Evolutionary conservation across 2,113 vertebrate species (phyloP).

Genomic region (Perognathus longimembris): DNA sequence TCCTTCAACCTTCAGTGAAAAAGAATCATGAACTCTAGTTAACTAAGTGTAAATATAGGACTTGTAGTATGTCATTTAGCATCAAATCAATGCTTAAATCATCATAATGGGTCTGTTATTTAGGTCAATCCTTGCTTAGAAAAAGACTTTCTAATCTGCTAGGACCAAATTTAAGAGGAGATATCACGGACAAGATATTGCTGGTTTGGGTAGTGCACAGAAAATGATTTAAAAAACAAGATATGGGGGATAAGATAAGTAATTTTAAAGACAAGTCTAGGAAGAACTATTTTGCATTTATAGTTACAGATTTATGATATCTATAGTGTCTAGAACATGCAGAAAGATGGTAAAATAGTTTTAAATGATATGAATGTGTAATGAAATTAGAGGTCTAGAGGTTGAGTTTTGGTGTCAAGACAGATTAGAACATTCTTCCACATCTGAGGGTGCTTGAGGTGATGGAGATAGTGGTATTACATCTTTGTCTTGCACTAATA

Average conservation of each 20-base stretch:
- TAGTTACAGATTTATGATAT: not conserved
- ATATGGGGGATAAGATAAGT: not conserved
- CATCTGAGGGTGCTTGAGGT: not conserved
- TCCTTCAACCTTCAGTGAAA: not conserved
- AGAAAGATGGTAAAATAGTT: not conserved
- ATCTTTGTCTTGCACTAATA: not conserved
- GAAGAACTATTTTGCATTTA: not conserved
- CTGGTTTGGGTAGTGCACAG: not conserved
- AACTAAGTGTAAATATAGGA: not conserved
- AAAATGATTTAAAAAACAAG: not conserved
- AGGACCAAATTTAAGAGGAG: slow-evolving; percentile 12
- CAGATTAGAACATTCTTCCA: not conserved
- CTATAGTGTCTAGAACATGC: not conserved
- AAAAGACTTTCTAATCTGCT: not conserved
- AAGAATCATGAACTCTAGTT: not conserved
- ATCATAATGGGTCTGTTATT: not conserved
- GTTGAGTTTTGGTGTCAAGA: not conserved
- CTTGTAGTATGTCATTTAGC: not conserved
- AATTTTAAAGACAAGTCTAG: slow-evolving; percentile 16
- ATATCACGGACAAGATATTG: not conserved
- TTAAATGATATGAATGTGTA: not conserved
- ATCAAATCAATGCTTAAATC: not conserved
- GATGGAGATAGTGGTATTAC: not conserved
- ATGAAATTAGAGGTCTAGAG: slow-evolving; percentile 7
- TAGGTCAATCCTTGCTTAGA: not conserved